Percentiles rank a stretch among this genome's conserved stretches.
phyloP scores from a whole-genome alignment of 92 coral and sea anemone species.

The Virgularia gustaviana region DNA sequence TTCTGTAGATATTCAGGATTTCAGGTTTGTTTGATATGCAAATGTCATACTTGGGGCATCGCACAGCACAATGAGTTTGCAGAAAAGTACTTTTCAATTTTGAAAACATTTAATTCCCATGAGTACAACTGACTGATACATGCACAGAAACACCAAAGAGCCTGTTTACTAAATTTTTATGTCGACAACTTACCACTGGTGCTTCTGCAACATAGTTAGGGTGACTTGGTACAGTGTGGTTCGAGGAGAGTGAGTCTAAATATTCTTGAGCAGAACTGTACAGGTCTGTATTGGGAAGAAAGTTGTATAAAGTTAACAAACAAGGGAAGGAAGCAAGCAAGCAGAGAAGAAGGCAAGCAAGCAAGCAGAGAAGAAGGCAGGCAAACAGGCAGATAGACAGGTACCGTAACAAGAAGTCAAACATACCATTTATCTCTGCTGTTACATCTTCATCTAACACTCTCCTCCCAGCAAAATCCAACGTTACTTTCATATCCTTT shows the following conservation, averaged over 20 bases:
- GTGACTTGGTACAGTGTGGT: background rate
- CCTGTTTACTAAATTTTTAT: too few relatives aligned
- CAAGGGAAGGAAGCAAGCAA: background rate
- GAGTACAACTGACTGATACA: too few relatives aligned
- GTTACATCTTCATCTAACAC: conserved; percentile 63
- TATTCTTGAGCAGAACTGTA: conserved; percentile 33
- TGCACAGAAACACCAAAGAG: too few relatives aligned
- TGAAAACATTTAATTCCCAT: too few relatives aligned
- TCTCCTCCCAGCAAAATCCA: conserved; percentile 92
- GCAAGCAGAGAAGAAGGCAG: too few relatives aligned
- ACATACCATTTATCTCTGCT: conserved; percentile 49
- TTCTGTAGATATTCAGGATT: too few relatives aligned
- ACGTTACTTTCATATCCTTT: conserved; percentile 75
- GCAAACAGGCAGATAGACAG: too few relatives aligned
- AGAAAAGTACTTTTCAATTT: too few relatives aligned
- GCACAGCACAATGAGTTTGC: too few relatives aligned
- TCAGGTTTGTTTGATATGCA: too few relatives aligned
- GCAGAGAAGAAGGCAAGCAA: background rate
- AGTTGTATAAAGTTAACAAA: background rate
- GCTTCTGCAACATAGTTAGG: conserved; percentile 27
- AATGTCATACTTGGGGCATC: too few relatives aligned
- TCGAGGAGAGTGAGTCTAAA: background rate
- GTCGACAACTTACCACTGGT: conserved; percentile 22
- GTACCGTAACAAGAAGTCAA: too few relatives aligned
- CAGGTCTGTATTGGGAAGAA: background rate